Evolutionary conservation across 2,113 vertebrate species (phyloP), one percentile per base, ranked within the genome.

Genomic region (Nothocercus julius): DNA sequence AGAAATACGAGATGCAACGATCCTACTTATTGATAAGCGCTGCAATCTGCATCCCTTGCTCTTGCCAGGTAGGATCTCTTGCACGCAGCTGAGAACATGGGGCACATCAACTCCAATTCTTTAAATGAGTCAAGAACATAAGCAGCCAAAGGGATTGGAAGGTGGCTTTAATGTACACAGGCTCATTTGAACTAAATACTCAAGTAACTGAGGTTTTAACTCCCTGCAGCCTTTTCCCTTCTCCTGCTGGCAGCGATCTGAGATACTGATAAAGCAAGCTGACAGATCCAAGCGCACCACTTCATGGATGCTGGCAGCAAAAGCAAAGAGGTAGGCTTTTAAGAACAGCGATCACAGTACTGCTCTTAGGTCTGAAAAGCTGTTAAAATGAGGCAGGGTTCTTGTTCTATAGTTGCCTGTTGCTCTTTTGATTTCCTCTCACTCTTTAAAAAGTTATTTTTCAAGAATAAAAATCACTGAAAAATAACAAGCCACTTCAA

Each of bases 71-170:
- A 47, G 40, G 24, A 16, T 15, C 32, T 38, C 11, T 16, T 6
- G 11, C 5, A 1, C 0, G 1, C 58, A 45, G 25, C 25, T 8
- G 32, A 5, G 0, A 78, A 61, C 0, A 0, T 21, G 44, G 2
- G 0, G 40, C 59, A 54, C 9, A 27, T 54, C 88, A 75, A 11
- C 20, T 62, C 5, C 44, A n/a, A 7, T 53, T 74, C 53, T 56
- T 40, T 47, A 32, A 7, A 64, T 6, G 13, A 74, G 30, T 21
- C 40, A 1, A 58, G 69, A 62, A 45, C 22, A 0, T 8, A 1
- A 32, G 73, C 21, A 42, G 68, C 40, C 18, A 59, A 72, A 67
- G 38, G 16, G 38, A 82, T 32, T 82, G 25, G 47, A 36, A 66
- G 13, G n/a, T 27, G 47, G 34, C 69, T 87, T 22, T 51, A 53